Percentiles rank a stretch among this genome's conserved stretches.
Evolutionary conservation across 1,140 invertebrate species (phyloP).

Genomic region (Anoplophora glabripennis): DNA sequence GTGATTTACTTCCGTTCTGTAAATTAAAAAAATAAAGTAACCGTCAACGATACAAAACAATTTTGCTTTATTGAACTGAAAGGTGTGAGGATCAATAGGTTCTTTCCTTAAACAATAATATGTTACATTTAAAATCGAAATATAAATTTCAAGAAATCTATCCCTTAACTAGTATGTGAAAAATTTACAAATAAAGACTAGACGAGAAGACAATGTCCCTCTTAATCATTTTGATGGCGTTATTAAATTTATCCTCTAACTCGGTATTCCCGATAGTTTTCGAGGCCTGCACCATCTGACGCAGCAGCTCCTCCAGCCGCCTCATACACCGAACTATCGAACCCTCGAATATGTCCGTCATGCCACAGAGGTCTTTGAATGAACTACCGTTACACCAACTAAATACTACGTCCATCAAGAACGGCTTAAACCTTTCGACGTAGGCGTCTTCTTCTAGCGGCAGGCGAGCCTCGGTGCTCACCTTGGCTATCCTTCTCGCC

Average conservation of each 20-base stretch:
- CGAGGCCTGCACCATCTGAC: constrained; percentile 93
- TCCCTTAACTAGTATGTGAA: no score
- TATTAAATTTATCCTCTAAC: constrained; percentile 93
- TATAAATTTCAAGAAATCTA: no score
- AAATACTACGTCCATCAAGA: constrained; percentile 96
- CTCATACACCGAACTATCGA: constrained; percentile 98
- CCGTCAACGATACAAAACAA: no score
- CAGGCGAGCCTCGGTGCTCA: constrained; percentile 88
- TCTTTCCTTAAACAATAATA: no score
- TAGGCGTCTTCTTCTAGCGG: constrained; percentile 89
- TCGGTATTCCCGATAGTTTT: constrained; percentile 97
- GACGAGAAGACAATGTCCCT: constrained; percentile 99
- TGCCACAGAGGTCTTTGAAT: constrained; percentile 93
- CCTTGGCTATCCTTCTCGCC: constrained; percentile 85
- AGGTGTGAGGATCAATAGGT: no score
- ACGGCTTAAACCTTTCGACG: constrained; percentile 90
- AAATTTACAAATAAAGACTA: constrained; percentile 87
- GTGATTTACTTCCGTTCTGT: no score
- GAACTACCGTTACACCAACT: constrained; percentile 92
- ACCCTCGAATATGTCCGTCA: constrained; percentile 99
- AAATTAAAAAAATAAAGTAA: no score
- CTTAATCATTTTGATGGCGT: constrained; percentile 90
- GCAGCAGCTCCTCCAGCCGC: constrained; percentile 89
- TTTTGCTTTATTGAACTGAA: no score
- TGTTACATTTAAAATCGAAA: no score